Percentiles rank a stretch among this genome's conserved stretches.
Conservation (phyloP, 2,888 invertebrate genomes). For the Phengaris alcon region DNA sequence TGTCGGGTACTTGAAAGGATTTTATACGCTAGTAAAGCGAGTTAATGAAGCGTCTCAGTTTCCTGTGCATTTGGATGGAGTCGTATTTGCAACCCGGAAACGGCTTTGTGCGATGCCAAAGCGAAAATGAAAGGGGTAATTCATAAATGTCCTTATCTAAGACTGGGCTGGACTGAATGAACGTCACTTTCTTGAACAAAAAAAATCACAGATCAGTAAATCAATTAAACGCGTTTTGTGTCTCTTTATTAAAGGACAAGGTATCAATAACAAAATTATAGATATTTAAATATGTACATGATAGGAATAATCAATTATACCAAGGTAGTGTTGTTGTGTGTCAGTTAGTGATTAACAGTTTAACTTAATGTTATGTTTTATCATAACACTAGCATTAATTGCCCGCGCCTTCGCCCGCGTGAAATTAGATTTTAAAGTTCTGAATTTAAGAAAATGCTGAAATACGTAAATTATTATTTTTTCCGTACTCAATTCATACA, state of each 20-base stretch:
- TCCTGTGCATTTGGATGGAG: slow-evolving; percentile 64
- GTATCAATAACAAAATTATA: background rate
- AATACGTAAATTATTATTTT: too few species aligned
- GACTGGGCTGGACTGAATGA: background rate
- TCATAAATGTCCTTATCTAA: slow-evolving; percentile 35
- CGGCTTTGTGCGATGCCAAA: slow-evolving; percentile 52
- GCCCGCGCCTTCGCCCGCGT: too few species aligned
- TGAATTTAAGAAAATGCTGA: too few species aligned
- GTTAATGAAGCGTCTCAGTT: slow-evolving; percentile 69
- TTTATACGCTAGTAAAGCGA: slow-evolving; percentile 49
- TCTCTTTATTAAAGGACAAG: background rate
- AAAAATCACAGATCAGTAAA: slow-evolving; percentile 3
- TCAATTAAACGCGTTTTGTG: slow-evolving; percentile 10
- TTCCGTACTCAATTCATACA: too few species aligned
- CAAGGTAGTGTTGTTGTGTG: too few species aligned
- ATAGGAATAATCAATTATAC: too few species aligned
- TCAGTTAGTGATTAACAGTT: too few species aligned
- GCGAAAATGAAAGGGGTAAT: slow-evolving; percentile 62
- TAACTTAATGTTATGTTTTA: too few species aligned
- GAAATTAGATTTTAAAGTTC: too few species aligned
- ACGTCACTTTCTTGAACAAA: slow-evolving; percentile 17
- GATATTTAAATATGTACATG: too few species aligned
- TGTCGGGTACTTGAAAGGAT: slow-evolving; percentile 62
- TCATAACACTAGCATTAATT: too few species aligned
- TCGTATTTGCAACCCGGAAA: slow-evolving; percentile 70